phyloP scores from a whole-genome alignment of 1,140 invertebrate genomes.

The Drosophila orosa region DNA sequence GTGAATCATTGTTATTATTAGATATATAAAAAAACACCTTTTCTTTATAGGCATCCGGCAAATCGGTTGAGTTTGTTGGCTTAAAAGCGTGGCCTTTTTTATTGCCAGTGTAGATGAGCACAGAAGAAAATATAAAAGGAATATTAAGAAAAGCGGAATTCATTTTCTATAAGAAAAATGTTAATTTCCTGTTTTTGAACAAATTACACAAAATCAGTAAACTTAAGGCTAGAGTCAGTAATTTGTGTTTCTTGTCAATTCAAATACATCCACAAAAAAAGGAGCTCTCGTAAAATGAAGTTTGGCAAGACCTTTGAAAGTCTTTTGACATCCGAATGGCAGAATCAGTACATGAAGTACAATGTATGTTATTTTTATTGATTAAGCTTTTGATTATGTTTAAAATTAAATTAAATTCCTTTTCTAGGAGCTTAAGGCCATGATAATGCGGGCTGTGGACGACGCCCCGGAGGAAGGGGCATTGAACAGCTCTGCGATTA shows the following conservation, averaged over 20 bases:
- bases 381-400: not conserved
- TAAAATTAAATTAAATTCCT: not conserved
- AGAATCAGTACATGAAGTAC: slow-evolving; percentile 72
- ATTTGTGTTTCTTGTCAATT: slow-evolving; percentile 7
- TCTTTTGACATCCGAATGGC: slow-evolving; percentile 71
- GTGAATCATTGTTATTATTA: not conserved
- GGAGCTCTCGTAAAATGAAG: slow-evolving; percentile 49
- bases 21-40: not conserved
- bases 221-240: not conserved
- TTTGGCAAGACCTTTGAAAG: slow-evolving; percentile 65
- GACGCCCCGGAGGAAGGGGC: slow-evolving; percentile 31
- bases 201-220: too few species aligned
- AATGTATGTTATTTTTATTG: slow-evolving; percentile 13
- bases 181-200: not conserved
- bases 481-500: not conserved
- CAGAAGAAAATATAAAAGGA: not conserved
- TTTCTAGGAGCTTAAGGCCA: slow-evolving; percentile 46
- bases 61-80: not conserved
- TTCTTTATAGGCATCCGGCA: not conserved
- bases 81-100: not conserved
- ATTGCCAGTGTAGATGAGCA: not conserved
- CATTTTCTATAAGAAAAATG: not conserved
- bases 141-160: not conserved
- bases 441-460: slow-evolving; percentile 37
- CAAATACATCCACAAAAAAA: not conserved